Evolutionary conservation across 2,113 vertebrate species (phyloP).

Genomic region (Pagrus major): DNA sequence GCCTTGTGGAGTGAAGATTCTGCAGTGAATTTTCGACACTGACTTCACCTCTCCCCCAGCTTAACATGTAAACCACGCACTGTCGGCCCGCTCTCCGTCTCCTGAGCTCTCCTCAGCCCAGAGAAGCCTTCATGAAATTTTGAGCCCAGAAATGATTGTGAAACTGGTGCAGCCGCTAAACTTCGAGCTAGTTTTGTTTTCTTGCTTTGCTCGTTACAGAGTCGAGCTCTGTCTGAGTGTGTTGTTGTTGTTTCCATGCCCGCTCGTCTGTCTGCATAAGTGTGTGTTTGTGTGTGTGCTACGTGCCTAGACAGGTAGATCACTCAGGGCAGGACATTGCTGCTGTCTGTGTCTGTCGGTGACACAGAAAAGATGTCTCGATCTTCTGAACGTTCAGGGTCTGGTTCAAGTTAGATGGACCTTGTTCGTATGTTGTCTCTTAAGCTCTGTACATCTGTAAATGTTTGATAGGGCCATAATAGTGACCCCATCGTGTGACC

Average conservation of each 20-base stretch:
- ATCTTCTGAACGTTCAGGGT: background rate
- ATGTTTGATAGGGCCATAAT: too few relatives aligned
- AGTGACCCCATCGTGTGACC: background rate
- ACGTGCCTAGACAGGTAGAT: conserved; percentile 44
- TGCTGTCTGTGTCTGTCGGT: conserved; percentile 2
- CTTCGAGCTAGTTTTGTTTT: background rate
- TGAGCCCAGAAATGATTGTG: background rate
- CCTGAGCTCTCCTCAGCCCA: background rate
- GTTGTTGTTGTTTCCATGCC: conserved; percentile 1
- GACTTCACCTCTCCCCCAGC: background rate
- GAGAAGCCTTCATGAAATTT: background rate
- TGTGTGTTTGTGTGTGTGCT: conserved; percentile 11
- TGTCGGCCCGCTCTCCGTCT: too few relatives aligned
- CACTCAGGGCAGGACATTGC: conserved; percentile 17
- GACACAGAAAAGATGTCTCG: background rate
- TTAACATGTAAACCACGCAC: background rate
- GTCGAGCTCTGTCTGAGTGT: background rate
- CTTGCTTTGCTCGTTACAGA: background rate
- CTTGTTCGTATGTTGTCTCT: background rate
- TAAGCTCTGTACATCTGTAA: background rate
- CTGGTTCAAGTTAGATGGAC: background rate
- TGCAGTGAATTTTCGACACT: background rate
- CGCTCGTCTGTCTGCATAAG: conserved; percentile 2
- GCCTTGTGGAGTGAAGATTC: background rate
- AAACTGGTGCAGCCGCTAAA: background rate